These are phyloP conservation scores for Sorex fumeus DNA, from an alignment of 2,113 vertebrate species.

Conservation along the genomic window DNA sequence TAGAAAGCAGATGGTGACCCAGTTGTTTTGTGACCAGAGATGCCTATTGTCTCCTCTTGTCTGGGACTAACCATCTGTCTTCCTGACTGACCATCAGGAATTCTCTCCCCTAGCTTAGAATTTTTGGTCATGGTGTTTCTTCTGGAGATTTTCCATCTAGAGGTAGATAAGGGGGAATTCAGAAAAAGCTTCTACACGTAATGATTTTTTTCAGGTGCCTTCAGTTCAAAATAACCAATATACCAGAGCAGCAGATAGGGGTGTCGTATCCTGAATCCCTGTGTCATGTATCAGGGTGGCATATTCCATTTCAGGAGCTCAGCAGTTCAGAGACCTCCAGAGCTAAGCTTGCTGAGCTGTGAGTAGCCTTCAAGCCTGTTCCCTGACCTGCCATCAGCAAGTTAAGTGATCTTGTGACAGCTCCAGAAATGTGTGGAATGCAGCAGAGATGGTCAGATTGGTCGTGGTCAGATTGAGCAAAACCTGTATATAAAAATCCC, in stretches of 20 bases:
- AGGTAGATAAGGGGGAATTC: neutral
- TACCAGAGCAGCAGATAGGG: neutral
- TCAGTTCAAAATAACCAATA: neutral
- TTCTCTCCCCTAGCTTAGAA: too few relatives aligned
- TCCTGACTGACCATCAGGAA: too few relatives aligned
- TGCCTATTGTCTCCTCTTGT: too few relatives aligned
- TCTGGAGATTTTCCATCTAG: neutral
- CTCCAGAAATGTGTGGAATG: neutral
- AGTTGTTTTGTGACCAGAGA: too few relatives aligned
- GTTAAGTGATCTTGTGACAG: neutral
- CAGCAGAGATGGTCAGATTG: neutral
- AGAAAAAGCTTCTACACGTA: neutral
- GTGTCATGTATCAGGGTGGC: neutral
- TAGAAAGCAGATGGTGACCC: too few relatives aligned
- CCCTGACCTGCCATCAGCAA: neutral
- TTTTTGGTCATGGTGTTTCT: too few relatives aligned
- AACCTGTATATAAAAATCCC: neutral
- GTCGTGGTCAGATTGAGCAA: neutral
- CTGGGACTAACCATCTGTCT: too few relatives aligned
- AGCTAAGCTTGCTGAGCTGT: neutral
- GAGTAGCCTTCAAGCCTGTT: too few relatives aligned
- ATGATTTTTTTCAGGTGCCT: neutral
- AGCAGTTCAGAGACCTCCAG: neutral
- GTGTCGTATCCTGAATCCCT: neutral
- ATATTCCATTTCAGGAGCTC: neutral